These are phyloP conservation scores for Leuciscus idus DNA, from an alignment of 2,113 vertebrate species.

Conservation along the genomic window DNA sequence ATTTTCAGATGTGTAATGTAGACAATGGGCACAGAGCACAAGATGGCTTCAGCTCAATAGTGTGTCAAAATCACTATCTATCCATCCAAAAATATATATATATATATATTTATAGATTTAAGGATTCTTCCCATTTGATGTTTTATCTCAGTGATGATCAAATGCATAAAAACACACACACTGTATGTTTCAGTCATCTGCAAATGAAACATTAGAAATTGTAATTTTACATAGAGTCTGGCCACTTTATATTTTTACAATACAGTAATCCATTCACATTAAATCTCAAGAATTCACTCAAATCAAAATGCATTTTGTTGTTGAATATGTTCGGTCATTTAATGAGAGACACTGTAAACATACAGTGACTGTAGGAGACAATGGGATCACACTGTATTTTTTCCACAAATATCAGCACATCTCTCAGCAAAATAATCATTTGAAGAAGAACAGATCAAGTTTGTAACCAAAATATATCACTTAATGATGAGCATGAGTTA, in stretches of 20 bases:
- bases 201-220: too few species aligned
- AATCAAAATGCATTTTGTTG: not conserved
- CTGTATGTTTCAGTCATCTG: too few species aligned
- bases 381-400: not conserved
- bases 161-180: too few species aligned
- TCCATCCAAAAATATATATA: too few species aligned
- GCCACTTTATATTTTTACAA: not conserved
- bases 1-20: too few species aligned
- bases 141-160: too few species aligned
- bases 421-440: not conserved
- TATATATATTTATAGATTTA: too few species aligned
- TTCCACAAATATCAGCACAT: constrained; percentile 4
- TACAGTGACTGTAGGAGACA: not conserved
- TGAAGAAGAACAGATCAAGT: not conserved
- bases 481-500: not conserved
- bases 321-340: not conserved
- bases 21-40: too few species aligned
- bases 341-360: constrained; percentile 13
- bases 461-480: not conserved
- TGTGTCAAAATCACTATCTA: too few species aligned
- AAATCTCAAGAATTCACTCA: not conserved
- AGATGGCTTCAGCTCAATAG: too few species aligned
- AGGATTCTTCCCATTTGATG: too few species aligned
- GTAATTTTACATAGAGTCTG: too few species aligned
- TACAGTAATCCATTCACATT: not conserved